Conservation (phyloP, 2,113 vertebrate species). For the Callipepla squamata region DNA sequence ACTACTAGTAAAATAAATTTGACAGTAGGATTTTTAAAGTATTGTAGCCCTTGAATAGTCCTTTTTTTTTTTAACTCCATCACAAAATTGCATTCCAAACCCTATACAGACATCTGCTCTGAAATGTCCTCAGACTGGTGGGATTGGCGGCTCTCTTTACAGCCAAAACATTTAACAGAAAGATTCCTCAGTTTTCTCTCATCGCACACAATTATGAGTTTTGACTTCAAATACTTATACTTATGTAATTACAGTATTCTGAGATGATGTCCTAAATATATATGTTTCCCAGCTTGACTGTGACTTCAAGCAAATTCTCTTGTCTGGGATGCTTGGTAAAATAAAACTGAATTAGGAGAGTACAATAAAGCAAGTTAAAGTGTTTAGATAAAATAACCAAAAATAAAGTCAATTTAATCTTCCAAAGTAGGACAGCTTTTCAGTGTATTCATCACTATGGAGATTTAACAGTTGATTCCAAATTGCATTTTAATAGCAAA, state of each 20-base stretch:
- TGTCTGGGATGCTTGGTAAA: slow-evolving; percentile 53
- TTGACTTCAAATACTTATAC: slow-evolving; percentile 31
- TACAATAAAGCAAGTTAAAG: slow-evolving; percentile 51
- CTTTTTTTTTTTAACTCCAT: neutral
- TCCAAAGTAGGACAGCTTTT: slow-evolving; percentile 69
- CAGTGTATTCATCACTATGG: slow-evolving; percentile 70
- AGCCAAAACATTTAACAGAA: neutral
- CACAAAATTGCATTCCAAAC: neutral
- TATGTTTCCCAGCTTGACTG: slow-evolving; percentile 7
- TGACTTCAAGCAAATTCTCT: slow-evolving; percentile 18
- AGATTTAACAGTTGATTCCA: slow-evolving; percentile 68
- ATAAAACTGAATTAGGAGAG: slow-evolving; percentile 51
- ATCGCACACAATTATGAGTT: slow-evolving; percentile 25
- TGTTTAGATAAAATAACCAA: slow-evolving; percentile 60
- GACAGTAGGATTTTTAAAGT: neutral
- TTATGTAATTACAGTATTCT: neutral
- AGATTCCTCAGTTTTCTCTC: slow-evolving; percentile 6
- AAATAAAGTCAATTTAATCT: slow-evolving; percentile 75
- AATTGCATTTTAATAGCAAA: slow-evolving; percentile 74
- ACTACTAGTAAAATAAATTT: neutral
- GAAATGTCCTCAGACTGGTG: neutral
- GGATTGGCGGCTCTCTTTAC: neutral
- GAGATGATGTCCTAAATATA: neutral
- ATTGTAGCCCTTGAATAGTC: neutral
- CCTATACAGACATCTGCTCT: neutral